phyloP scores from a whole-genome alignment of 2,113 vertebrate species.

The Nothocercus julius region DNA sequence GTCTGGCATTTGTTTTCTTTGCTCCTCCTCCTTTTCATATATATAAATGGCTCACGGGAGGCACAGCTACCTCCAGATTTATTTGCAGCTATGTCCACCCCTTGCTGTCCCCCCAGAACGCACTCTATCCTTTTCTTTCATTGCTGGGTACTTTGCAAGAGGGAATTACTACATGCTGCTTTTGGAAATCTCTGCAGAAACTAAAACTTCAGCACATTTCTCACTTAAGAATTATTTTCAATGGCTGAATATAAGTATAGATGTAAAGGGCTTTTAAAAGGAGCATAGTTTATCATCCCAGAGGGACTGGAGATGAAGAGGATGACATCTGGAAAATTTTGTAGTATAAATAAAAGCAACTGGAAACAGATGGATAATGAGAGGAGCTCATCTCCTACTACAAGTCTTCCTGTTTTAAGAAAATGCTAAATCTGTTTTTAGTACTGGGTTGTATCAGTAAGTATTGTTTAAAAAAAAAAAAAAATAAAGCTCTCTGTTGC shows the following conservation, averaged over 20 bases:
- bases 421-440: constrained; percentile 30
- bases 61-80: constrained; percentile 11
- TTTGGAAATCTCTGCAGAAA: constrained; percentile 33
- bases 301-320: constrained; percentile 21
- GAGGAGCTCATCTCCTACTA: constrained; percentile 54
- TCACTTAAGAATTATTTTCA: not conserved
- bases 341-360: constrained; percentile 50
- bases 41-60: constrained; percentile 28
- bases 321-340: constrained; percentile 63
- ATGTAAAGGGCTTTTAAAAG: constrained; percentile 35
- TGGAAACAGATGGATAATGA: constrained; percentile 72
- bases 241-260: not conserved
- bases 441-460: not conserved
- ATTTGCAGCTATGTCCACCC: constrained; percentile 33
- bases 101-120: not conserved
- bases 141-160: not conserved
- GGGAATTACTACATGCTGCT: not conserved
- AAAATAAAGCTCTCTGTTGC: not conserved
- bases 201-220: not conserved
- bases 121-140: not conserved
- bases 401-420: constrained; percentile 47
- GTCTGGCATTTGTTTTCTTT: constrained; percentile 33
- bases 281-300: constrained; percentile 1
- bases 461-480: not conserved
- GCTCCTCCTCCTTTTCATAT: not conserved